phyloP scores from a whole-genome alignment of 1,140 invertebrate genomes.

The Drosophila trapezifrons region DNA sequence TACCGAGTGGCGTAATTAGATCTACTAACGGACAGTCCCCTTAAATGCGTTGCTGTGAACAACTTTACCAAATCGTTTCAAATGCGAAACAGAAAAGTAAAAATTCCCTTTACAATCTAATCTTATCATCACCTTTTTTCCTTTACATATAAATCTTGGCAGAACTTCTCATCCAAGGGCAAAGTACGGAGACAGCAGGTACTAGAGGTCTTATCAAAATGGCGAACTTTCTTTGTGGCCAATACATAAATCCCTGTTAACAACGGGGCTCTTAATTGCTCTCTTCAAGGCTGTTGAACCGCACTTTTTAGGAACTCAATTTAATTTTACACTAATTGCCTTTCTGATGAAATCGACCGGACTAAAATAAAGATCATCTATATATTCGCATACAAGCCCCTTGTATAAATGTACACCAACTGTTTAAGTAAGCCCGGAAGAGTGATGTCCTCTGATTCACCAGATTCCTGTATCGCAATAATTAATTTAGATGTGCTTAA shows the following conservation, averaged over 20 bases:
- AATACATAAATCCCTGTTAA: neutral
- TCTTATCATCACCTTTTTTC: conserved; percentile 33
- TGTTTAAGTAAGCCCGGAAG: conserved; percentile 14
- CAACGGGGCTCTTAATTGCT: neutral
- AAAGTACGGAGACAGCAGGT: conserved; percentile 13
- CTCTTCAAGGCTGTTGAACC: conserved; percentile 5
- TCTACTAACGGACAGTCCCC: neutral
- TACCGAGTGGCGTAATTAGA: neutral
- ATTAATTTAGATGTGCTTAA: neutral
- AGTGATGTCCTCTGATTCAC: neutral
- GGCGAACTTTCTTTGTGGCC: conserved; percentile 12
- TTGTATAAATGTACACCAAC: conserved; percentile 5
- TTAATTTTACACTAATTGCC: conserved; percentile 19
- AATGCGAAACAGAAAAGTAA: conserved; percentile 9
- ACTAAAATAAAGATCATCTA: conserved; percentile 17
- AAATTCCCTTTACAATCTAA: conserved; percentile 64
- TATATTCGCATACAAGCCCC: conserved; percentile 6
- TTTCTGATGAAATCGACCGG: conserved; percentile 3
- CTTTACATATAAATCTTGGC: conserved; percentile 47
- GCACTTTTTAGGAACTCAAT: conserved; percentile 16
- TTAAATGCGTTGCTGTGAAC: neutral
- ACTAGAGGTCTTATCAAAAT: conserved; percentile 8
- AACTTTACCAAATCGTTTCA: conserved; percentile 2
- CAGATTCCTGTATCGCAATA: neutral
- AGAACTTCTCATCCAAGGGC: conserved; percentile 12